A percentile compares a stretch with the other conserved stretches of the same genome.
phyloP scores from a whole-genome alignment of 2,888 invertebrate species.

The Thysanoteuthis rhombus region DNA sequence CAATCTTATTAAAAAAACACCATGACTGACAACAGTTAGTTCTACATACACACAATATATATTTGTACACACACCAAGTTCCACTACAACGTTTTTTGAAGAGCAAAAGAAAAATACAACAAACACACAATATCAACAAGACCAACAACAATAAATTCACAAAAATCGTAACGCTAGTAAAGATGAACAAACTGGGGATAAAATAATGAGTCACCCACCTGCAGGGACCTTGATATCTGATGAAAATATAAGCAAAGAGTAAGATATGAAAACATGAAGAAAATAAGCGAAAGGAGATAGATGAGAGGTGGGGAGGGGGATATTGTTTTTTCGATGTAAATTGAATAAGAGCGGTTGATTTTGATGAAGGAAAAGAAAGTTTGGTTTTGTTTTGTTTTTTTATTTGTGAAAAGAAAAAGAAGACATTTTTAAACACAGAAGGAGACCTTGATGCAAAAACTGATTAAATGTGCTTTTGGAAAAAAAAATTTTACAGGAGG shows the following conservation, averaged over 20 bases:
- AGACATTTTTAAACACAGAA: too few species aligned
- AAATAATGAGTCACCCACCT: not conserved
- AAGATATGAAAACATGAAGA: not conserved
- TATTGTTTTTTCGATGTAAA: not conserved
- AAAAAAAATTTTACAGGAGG: too few species aligned
- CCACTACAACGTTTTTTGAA: not conserved
- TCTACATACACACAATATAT: not conserved
- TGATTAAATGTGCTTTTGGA: too few species aligned
- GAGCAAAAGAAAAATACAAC: not conserved
- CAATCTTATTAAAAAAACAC: too few species aligned
- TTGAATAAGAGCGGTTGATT: too few species aligned
- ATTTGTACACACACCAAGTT: not conserved
- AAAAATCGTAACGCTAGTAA: not conserved
- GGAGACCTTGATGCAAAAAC: too few species aligned
- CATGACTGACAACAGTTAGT: too few species aligned
- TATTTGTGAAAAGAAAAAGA: too few species aligned
- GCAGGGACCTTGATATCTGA: not conserved
- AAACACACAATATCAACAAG: not conserved
- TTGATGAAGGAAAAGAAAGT: too few species aligned
- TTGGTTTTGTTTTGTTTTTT: too few species aligned
- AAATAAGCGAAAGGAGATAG: not conserved
- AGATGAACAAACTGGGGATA: not conserved
- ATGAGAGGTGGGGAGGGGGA: not conserved
- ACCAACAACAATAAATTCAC: not conserved
- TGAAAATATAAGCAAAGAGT: not conserved